Evolutionary conservation across 1,140 invertebrate genomes (phyloP), one percentile per base, ranked within the genome.

Genomic region (Pogonus chalceus): DNA sequence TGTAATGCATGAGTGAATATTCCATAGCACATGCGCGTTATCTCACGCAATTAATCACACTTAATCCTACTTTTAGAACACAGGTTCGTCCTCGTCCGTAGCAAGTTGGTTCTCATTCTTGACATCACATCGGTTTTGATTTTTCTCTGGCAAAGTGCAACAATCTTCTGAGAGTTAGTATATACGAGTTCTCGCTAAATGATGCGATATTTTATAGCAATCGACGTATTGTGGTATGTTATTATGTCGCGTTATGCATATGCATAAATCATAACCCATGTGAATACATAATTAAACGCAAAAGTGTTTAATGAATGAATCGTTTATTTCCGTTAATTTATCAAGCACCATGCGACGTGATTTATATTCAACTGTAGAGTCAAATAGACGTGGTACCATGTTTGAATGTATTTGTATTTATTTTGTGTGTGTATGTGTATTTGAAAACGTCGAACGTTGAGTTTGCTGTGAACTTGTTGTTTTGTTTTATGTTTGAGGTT

Each of bases 271-370:
- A 43, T 43, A 9, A 16, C 18, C 9, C 37, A 18, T 43, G 18
- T 18, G 37, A 43, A 43, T 43, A 43, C 37, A 43, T 43, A 43
- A 43, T 43, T 43, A 43, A 43, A 43, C 37, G 37, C 18, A 43
- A 43, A 43, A 43, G 9, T 43, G 37, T 43, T 43, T 43, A 43
- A 43, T 43, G 37, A 43, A 43, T 43, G 37, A 43, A 43, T 43
- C 37, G 37, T 43, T 43, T 43, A 43, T 43, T 43, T 43, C 37
- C 37, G 37, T 43, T 43, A 43, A 43, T 43, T 43, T 43, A 43
- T 43, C 37, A 43, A 43, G 9, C 18, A 10, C 37, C 37, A 43
- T 16, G 37, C 37, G 37, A 18, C 18, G 37, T 43, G 37, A 43
- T 43, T 43, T 43, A 43, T 43, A 43, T 16, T 4, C 26, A 14